Evolutionary conservation across 2,797 vertebrate genomes (phyloP).

Genomic region (Phoeniculus purpureus): DNA sequence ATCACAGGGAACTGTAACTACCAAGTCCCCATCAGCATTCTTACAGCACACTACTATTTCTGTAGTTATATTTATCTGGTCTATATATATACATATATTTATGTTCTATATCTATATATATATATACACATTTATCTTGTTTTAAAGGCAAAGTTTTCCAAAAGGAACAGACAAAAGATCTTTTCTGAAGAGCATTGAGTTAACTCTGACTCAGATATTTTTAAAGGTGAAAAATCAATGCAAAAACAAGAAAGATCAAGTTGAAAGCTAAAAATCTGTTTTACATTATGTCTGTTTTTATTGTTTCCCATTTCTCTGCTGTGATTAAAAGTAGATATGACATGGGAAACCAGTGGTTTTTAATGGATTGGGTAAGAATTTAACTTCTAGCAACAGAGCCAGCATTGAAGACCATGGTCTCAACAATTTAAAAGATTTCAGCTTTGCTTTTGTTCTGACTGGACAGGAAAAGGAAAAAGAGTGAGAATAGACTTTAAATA

Average conservation of each 20-base stretch:
- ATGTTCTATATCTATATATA: no score
- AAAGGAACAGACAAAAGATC: not conserved
- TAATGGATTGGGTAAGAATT: slow-evolving; percentile 44
- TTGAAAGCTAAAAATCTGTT: slow-evolving; percentile 56
- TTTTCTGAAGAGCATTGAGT: not conserved
- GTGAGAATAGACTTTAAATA: not conserved
- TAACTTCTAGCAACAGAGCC: slow-evolving; percentile 4
- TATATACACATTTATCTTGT: not conserved
- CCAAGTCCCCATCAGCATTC: not conserved
- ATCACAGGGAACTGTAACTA: not conserved
- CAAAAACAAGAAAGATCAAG: not conserved
- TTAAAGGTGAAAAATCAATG: not conserved
- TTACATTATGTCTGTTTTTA: slow-evolving; percentile 39
- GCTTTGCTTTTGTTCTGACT: slow-evolving; percentile 29
- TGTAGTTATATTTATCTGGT: not conserved
- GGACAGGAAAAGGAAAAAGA: not conserved
- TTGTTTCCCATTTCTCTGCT: slow-evolving; percentile 48
- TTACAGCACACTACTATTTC: not conserved
- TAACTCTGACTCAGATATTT: not conserved
- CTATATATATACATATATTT: no score
- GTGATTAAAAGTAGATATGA: slow-evolving; percentile 61
- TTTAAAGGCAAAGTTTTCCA: slow-evolving; percentile 12
- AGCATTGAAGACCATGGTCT: slow-evolving; percentile 16
- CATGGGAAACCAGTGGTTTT: slow-evolving; percentile 54
- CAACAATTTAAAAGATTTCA: slow-evolving; percentile 33